Conservation (phyloP, 2,113 vertebrate genomes). For the Ranitomeya variabilis region DNA sequence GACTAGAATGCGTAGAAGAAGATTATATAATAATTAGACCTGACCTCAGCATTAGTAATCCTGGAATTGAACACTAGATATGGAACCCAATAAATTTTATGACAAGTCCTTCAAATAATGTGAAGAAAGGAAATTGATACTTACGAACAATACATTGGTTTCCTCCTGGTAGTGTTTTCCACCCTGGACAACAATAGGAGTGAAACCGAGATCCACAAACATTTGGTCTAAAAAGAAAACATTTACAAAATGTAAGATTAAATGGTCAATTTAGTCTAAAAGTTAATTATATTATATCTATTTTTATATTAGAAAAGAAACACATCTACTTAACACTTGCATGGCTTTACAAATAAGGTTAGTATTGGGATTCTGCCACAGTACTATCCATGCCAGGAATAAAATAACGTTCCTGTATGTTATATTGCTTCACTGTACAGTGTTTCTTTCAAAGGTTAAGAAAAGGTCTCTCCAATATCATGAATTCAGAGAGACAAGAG, state of each 20-base stretch:
- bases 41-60: background rate
- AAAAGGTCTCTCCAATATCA: background rate
- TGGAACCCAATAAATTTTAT: background rate
- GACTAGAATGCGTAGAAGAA: background rate
- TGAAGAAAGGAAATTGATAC: conserved; percentile 65
- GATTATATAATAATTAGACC: background rate
- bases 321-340: background rate
- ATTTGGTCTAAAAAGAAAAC: conserved; percentile 81
- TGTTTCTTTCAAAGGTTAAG: background rate
- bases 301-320: background rate
- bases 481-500: conserved; percentile 11
- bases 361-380: background rate
- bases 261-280: background rate
- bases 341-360: conserved; percentile 13
- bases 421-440: background rate
- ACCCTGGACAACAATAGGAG: conserved; percentile 97
- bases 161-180: conserved; percentile 95
- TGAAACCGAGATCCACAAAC: conserved; percentile 97
- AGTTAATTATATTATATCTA: background rate
- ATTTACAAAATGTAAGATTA: conserved; percentile 32
- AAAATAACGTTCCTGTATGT: background rate
- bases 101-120: background rate
- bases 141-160: conserved; percentile 99
- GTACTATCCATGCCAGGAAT: background rate
- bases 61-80: background rate